phyloP scores from a whole-genome alignment of 2,113 vertebrate genomes.

The Procapra przewalskii region DNA sequence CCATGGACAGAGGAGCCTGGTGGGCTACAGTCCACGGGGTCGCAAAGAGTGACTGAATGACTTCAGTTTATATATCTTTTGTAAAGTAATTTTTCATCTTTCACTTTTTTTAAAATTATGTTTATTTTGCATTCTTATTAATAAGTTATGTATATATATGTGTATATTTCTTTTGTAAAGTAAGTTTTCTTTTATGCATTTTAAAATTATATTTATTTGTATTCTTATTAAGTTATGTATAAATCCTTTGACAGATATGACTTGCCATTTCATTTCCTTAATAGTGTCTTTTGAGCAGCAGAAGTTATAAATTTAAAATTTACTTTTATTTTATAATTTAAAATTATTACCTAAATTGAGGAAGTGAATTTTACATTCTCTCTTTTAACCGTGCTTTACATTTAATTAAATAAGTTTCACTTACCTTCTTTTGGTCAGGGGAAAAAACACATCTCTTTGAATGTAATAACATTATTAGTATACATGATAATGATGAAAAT shows the following conservation, averaged over 20 bases:
- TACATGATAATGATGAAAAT: background rate
- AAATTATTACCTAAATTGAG: background rate
- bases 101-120: too few relatives aligned
- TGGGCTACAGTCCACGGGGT: too few relatives aligned
- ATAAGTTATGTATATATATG: too few relatives aligned
- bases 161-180: background rate
- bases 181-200: background rate
- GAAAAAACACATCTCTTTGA: background rate
- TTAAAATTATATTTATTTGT: background rate
- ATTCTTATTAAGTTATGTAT: background rate
- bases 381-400: background rate
- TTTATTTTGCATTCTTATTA: too few relatives aligned
- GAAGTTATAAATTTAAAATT: background rate
- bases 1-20: too few relatives aligned
- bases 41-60: too few relatives aligned
- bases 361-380: background rate
- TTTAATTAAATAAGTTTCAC: background rate
- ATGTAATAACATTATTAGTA: background rate
- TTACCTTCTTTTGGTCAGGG: background rate
- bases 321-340: background rate
- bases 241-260: background rate
- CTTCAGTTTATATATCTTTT: too few relatives aligned
- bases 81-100: too few relatives aligned
- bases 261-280: background rate
- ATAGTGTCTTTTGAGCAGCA: background rate